phyloP scores from a whole-genome alignment of 2,797 vertebrate species.

The Myotis daubentonii region DNA sequence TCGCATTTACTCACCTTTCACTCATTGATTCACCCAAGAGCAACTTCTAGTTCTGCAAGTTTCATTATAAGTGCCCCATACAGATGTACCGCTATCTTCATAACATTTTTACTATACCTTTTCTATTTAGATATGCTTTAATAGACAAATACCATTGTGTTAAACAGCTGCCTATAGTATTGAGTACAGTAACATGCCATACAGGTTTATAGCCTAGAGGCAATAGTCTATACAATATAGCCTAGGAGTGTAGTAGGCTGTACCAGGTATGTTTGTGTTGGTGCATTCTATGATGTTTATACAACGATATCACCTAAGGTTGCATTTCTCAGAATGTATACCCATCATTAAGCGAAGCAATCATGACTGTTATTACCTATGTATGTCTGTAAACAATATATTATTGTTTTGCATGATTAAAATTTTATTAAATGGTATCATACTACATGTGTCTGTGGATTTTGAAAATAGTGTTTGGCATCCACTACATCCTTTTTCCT shows the following conservation, averaged over 20 bases:
- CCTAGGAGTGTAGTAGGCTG: not conserved
- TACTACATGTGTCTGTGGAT: not conserved
- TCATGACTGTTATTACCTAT: not conserved
- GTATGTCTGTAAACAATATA: not conserved
- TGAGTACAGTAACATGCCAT: not conserved
- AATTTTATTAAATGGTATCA: not conserved
- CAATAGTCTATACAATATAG: not conserved
- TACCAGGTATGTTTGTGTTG: not conserved
- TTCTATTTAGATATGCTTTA: not conserved
- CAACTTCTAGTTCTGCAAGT: not conserved
- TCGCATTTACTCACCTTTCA: not conserved
- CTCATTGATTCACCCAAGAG: not conserved
- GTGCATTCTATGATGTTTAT: not conserved
- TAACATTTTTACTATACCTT: not conserved
- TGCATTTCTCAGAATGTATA: not conserved
- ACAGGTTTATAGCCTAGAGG: not conserved
- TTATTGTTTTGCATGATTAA: not conserved
- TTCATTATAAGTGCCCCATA: not conserved
- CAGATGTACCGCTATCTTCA: not conserved
- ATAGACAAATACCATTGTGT: not conserved
- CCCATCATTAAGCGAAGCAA: no score
- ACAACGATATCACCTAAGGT: no score
- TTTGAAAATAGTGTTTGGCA: not conserved
- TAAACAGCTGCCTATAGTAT: not conserved
- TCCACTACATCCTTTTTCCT: not conserved